phyloP scores from a whole-genome alignment of 2,888 invertebrate genomes.

The Eilema caniola region DNA sequence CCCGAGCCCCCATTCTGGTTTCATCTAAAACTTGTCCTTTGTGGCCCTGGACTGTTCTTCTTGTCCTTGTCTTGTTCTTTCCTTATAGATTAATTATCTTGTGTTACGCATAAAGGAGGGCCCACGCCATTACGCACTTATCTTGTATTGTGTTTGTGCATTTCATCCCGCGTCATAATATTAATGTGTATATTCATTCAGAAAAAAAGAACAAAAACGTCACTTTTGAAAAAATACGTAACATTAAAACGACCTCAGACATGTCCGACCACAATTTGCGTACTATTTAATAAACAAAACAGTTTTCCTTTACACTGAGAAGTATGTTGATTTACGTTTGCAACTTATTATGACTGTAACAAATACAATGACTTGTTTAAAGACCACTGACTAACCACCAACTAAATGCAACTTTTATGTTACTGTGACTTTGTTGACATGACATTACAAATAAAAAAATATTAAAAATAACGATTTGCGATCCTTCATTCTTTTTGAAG shows the following conservation, averaged over 20 bases:
- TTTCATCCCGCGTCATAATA: background rate
- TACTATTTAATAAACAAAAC: conserved; percentile 14
- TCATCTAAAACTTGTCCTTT: too few relatives aligned
- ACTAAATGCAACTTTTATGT: too few relatives aligned
- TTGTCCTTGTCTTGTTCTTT: too few relatives aligned
- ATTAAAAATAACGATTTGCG: too few relatives aligned
- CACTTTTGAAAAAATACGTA: conserved; percentile 2
- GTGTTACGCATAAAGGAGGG: background rate
- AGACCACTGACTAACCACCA: too few relatives aligned
- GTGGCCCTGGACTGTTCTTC: too few relatives aligned
- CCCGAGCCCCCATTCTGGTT: too few relatives aligned
- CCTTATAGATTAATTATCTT: background rate
- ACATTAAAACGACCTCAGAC: conserved; percentile 22
- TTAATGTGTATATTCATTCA: background rate
- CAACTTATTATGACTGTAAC: background rate
- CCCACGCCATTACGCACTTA: background rate
- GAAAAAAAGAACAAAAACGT: conserved; percentile 12
- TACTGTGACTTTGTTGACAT: too few relatives aligned
- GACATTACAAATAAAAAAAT: too few relatives aligned
- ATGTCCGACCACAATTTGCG: conserved; percentile 18
- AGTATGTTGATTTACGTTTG: conserved; percentile 14
- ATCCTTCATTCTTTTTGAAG: too few relatives aligned
- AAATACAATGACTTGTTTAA: too few relatives aligned
- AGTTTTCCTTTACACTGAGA: conserved; percentile 26
- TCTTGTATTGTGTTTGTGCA: background rate